Conservation (phyloP, 1,140 invertebrate genomes). For the Oncopeltus fasciatus region DNA sequence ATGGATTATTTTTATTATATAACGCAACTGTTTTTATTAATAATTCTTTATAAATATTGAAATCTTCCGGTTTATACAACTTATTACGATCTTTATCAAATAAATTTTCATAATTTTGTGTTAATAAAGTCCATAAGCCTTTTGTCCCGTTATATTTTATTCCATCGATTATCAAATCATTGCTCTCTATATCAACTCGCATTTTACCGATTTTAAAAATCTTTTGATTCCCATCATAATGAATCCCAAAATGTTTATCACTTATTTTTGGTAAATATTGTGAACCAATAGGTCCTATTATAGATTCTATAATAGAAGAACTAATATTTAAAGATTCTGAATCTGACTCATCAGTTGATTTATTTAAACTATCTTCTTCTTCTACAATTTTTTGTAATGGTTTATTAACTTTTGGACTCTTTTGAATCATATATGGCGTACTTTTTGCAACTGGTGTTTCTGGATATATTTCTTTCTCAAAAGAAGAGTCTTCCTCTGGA, state of each 20-base stretch:
- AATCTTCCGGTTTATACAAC: not conserved
- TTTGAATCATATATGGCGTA: no score
- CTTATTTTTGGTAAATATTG: not conserved
- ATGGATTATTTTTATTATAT: not conserved
- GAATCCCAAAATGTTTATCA: not conserved
- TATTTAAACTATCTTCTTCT: no score
- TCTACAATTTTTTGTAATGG: no score
- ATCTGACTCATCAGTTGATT: no score
- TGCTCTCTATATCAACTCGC: not conserved
- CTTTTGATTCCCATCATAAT: not conserved
- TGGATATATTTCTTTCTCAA: no score
- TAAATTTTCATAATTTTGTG: not conserved
- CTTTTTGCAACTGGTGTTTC: no score
- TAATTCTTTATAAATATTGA: not conserved
- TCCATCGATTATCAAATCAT: not conserved
- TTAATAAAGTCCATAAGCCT: not conserved
- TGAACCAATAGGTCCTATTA: not conserved
- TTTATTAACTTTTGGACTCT: no score
- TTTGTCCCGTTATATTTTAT: not conserved
- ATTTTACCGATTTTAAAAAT: not conserved
- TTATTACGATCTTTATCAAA: not conserved
- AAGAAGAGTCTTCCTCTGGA: no score
- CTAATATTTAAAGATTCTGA: no score
- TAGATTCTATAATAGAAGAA: no score
- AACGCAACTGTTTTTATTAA: not conserved